Conservation (phyloP, 2,797 vertebrate genomes). For the Helostoma temminkii region DNA sequence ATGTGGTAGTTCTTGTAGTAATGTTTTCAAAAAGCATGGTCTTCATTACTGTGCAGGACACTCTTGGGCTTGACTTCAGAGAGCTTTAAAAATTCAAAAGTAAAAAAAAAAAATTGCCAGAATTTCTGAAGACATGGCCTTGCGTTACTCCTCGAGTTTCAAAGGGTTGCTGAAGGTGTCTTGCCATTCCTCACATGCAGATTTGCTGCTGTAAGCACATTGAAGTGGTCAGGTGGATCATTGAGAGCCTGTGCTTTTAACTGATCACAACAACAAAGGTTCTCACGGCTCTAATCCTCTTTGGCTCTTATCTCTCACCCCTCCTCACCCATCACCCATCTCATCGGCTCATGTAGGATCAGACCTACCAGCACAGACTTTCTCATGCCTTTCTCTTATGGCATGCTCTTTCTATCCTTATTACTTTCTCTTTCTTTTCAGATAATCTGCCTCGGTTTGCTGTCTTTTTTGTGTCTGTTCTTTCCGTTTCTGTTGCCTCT, state of each 20-base stretch:
- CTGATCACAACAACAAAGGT: constrained; percentile 83
- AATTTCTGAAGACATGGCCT: not conserved
- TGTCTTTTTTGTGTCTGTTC: constrained; percentile 9
- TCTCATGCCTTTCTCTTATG: constrained; percentile 72
- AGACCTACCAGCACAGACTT: constrained; percentile 67
- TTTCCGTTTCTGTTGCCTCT: constrained; percentile 13
- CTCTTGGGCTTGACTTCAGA: not conserved
- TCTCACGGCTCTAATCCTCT: constrained; percentile 82
- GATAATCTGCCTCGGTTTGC: constrained; percentile 51
- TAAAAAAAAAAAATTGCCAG: too few species aligned
- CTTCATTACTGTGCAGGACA: not conserved
- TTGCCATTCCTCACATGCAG: constrained; percentile 46
- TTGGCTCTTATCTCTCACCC: constrained; percentile 78
- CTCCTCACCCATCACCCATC: constrained; percentile 73
- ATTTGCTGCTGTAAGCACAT: constrained; percentile 61
- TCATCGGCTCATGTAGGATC: constrained; percentile 78
- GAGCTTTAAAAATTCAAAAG: not conserved
- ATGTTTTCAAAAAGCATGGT: too few species aligned
- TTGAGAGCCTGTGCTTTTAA: constrained; percentile 76
- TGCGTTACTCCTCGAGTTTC: not conserved
- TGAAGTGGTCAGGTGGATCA: constrained; percentile 77
- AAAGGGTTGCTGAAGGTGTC: constrained; percentile 31
- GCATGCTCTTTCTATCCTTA: constrained; percentile 55
- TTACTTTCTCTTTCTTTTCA: constrained; percentile 56
- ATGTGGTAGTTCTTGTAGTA: too few species aligned